phyloP scores from a whole-genome alignment of 2,888 invertebrate genomes.

The Pycnomerus fuliginosus region DNA sequence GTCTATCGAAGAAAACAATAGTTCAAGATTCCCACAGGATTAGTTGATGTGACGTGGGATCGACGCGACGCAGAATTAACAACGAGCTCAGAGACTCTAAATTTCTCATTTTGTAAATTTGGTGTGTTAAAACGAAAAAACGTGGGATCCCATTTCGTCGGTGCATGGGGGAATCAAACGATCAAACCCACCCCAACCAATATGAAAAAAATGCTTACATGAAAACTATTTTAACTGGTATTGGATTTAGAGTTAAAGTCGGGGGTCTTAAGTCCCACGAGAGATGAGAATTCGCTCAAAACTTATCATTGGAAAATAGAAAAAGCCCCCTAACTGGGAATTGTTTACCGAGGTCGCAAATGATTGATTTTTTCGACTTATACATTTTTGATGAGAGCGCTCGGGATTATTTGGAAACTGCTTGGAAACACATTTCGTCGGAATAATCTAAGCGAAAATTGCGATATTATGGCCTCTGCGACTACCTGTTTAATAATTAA shows the following conservation, averaged over 20 bases:
- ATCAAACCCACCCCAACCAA: slow-evolving; percentile 2
- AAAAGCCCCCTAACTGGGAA: slow-evolving; percentile 38
- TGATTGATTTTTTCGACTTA: slow-evolving; percentile 40
- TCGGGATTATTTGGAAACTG: slow-evolving; percentile 20
- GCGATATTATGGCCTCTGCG: no score
- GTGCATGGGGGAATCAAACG: background rate
- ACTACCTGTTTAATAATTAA: slow-evolving; percentile 29
- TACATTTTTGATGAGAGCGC: slow-evolving; percentile 40
- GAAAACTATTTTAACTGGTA: slow-evolving; percentile 47
- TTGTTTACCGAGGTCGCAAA: slow-evolving; percentile 33
- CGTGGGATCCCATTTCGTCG: background rate
- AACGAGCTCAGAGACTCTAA: slow-evolving; percentile 34
- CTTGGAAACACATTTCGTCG: background rate
- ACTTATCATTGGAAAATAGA: slow-evolving; percentile 47
- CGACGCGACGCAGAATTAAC: slow-evolving; percentile 36
- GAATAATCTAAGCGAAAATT: slow-evolving; percentile 6
- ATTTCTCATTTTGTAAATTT: slow-evolving; percentile 3
- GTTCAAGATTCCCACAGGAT: slow-evolving; percentile 21
- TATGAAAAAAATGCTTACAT: slow-evolving; percentile 40
- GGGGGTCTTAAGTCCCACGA: slow-evolving; percentile 34
- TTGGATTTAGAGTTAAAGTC: slow-evolving; percentile 38
- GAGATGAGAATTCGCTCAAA: slow-evolving; percentile 37
- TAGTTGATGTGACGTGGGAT: slow-evolving; percentile 36
- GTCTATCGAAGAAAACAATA: slow-evolving; percentile 17
- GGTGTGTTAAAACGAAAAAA: background rate